Percentiles rank a stretch among this genome's conserved stretches.
Evolutionary conservation across 2,888 invertebrate species (phyloP).

Genomic region (Dynastes grantii): DNA sequence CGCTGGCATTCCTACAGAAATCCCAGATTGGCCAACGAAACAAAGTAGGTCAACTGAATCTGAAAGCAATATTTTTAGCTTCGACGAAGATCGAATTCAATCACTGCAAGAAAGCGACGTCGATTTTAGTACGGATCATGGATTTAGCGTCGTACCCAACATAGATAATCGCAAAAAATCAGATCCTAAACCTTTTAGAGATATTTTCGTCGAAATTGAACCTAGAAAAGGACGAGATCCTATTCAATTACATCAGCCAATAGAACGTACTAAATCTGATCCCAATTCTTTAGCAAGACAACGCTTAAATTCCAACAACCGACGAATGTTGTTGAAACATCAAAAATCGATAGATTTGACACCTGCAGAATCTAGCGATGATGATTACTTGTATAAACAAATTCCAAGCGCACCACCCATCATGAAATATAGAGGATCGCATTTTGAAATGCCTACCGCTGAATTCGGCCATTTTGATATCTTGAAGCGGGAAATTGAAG

Average conservation of each 20-base stretch:
- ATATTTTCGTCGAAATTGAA: constrained; percentile 77
- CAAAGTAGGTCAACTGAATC: constrained; percentile 76
- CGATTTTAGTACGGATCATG: constrained; percentile 59
- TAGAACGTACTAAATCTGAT: constrained; percentile 90
- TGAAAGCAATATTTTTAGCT: constrained; percentile 82
- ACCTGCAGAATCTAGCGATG: constrained; percentile 89
- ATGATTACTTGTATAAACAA: constrained; percentile 85
- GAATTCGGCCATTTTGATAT: constrained; percentile 79
- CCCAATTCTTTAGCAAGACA: constrained; percentile 85
- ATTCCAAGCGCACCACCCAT: constrained; percentile 83
- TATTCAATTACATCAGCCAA: constrained; percentile 78
- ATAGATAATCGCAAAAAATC: constrained; percentile 60
- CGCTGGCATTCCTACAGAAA: constrained; percentile 72
- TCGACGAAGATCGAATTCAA: constrained; percentile 84
- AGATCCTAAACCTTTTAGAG: constrained; percentile 63
- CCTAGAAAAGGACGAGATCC: constrained; percentile 73
- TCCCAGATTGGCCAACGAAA: constrained; percentile 55
- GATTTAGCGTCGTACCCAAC: constrained; percentile 66
- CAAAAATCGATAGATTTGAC: constrained; percentile 90
- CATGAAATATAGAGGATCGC: constrained; percentile 73
- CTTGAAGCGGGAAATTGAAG: constrained; percentile 71
- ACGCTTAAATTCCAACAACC: constrained; percentile 80
- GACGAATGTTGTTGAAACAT: constrained; percentile 87
- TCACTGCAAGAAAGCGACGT: constrained; percentile 75
- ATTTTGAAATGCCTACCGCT: constrained; percentile 70